A percentile compares a stretch with the other conserved stretches of the same genome.
These are phyloP conservation scores for Xestoiulus laeticollis DNA, from an alignment of 2,888 invertebrate species.

Conservation along the genomic window DNA sequence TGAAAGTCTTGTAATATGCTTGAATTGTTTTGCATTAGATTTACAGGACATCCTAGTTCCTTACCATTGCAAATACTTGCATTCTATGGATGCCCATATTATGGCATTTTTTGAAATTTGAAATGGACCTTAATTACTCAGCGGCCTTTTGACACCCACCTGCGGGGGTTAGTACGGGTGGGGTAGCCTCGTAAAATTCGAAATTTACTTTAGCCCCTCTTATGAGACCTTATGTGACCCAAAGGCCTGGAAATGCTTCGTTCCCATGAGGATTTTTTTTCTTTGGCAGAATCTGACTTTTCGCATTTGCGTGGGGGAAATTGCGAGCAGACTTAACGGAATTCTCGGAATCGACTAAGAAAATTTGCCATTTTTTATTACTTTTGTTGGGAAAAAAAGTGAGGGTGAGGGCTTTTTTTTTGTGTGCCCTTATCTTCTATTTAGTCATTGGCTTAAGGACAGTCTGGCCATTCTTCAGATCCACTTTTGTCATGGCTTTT, in stretches of 20 bases:
- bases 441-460: slow-evolving; percentile 16
- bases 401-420: neutral
- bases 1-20: too few species aligned
- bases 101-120: neutral
- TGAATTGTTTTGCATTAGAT: too few species aligned
- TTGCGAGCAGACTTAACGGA: neutral
- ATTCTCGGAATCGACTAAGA: neutral
- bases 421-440: neutral
- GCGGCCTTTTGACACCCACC: neutral
- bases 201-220: neutral
- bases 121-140: neutral
- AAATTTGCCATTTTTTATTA: neutral
- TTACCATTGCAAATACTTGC: too few species aligned
- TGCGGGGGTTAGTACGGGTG: neutral
- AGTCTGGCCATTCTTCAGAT: neutral
- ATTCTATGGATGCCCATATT: too few species aligned
- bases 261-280: slow-evolving; percentile 25
- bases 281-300: neutral
- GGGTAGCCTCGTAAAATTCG: neutral
- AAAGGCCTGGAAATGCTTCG: neutral
- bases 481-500: neutral
- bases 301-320: neutral
- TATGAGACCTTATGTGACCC: neutral
- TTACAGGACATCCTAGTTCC: too few species aligned
- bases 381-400: neutral